A percentile compares a stretch with the other conserved stretches of the same genome.
Conservation (phyloP, 2,888 invertebrate species). For the Carabus problematicus region DNA sequence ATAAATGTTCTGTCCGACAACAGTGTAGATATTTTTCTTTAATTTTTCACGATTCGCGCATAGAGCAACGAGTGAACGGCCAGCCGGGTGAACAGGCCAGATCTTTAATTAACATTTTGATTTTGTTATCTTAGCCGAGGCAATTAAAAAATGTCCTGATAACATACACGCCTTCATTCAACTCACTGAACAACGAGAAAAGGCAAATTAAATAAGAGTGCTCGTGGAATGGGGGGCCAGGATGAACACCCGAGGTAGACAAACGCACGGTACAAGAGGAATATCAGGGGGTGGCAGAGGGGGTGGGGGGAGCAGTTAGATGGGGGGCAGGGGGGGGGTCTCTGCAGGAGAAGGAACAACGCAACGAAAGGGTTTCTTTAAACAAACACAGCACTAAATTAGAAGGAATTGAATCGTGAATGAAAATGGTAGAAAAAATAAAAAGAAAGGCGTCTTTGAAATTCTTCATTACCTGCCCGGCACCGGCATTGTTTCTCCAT, state of each 20-base stretch:
- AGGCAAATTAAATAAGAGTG: constrained; percentile 39
- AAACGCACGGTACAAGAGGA: too few relatives aligned
- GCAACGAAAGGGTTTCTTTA: constrained; percentile 56
- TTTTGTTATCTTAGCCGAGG: constrained; percentile 60
- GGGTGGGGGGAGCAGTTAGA: constrained; percentile 3
- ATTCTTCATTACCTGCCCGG: constrained; percentile 38
- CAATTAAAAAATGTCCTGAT: constrained; percentile 60
- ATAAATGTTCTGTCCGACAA: too few relatives aligned
- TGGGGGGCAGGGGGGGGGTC: neutral
- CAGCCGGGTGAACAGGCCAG: constrained; percentile 45
- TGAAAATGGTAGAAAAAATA: constrained; percentile 28
- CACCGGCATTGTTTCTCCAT: constrained; percentile 35
- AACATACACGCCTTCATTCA: constrained; percentile 52
- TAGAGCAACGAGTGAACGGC: neutral
- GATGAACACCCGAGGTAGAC: too few relatives aligned
- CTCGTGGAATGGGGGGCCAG: neutral
- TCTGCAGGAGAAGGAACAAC: neutral
- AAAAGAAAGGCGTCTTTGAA: constrained; percentile 34
- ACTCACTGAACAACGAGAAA: constrained; percentile 28
- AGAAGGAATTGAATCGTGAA: constrained; percentile 57
- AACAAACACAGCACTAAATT: constrained; percentile 57
- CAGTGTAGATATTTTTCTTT: constrained; percentile 39
- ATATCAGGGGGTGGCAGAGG: neutral
- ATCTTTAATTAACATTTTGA: constrained; percentile 61
- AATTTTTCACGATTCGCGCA: constrained; percentile 31